A percentile compares a stretch with the other conserved stretches of the same genome.
Conservation (phyloP, 2,113 vertebrate species). For the Odocoileus hemionus region DNA sequence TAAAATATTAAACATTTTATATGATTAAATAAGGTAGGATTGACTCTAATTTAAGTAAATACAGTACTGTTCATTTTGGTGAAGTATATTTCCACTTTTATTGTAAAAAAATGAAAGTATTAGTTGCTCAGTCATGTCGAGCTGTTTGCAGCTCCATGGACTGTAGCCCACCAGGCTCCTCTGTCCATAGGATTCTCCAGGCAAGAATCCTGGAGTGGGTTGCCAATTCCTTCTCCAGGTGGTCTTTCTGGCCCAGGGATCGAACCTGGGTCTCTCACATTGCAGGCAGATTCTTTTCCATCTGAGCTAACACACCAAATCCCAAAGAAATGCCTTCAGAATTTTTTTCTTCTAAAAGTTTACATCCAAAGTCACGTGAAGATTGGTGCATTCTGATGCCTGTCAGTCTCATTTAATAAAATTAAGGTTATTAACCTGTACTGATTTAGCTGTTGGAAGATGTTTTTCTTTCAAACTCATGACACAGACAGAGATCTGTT, state of each 20-base stretch:
- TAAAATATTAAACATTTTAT: neutral
- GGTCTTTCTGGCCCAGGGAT: neutral
- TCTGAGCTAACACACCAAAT: neutral
- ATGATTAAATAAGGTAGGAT: neutral
- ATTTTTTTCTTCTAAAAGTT: neutral
- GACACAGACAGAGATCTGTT: neutral
- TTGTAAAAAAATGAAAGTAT: neutral
- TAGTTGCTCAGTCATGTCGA: neutral
- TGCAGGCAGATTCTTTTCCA: accelerated
- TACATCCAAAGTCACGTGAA: neutral
- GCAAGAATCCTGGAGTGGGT: neutral
- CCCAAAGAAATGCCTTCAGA: neutral
- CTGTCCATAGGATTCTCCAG: neutral
- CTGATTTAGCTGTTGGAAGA: neutral
- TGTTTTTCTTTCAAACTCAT: neutral
- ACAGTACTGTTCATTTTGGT: neutral
- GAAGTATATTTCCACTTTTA: neutral
- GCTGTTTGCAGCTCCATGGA: neutral
- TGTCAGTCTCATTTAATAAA: neutral
- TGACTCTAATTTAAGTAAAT: neutral
- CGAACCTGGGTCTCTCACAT: neutral
- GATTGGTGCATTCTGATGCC: neutral
- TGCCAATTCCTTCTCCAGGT: neutral
- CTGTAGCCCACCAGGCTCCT: neutral
- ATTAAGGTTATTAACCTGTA: neutral